A percentile compares a stretch with the other conserved stretches of the same genome.
These are phyloP conservation scores for Sisor rabdophorus DNA, from an alignment of 2,113 vertebrate genomes.

Conservation along the genomic window DNA sequence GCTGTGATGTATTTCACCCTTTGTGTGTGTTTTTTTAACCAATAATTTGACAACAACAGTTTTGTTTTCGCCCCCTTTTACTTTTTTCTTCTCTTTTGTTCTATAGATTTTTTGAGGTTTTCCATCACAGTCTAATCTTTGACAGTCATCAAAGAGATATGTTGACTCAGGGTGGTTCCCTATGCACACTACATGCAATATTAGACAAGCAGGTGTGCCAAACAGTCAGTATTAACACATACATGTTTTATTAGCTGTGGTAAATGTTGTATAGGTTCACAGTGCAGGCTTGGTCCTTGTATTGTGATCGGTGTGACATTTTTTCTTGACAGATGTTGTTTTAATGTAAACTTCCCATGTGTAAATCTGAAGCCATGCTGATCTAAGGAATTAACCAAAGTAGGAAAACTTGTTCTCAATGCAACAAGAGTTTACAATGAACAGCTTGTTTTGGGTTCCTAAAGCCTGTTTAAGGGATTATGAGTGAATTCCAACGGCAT, in stretches of 20 bases:
- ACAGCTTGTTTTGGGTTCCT: constrained; percentile 51
- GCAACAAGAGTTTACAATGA: constrained; percentile 53
- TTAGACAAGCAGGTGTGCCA: constrained; percentile 40
- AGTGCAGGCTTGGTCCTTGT: constrained; percentile 47
- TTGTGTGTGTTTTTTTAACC: neutral
- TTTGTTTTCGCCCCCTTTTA: neutral
- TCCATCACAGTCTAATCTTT: constrained; percentile 12
- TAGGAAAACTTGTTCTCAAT: constrained; percentile 58
- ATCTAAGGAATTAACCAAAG: constrained; percentile 52
- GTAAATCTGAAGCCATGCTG: constrained; percentile 50
- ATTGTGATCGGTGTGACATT: constrained; percentile 51
- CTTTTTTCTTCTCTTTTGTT: neutral
- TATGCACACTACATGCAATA: neutral
- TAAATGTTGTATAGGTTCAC: constrained; percentile 41
- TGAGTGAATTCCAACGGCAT: constrained; percentile 40
- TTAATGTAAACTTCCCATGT: constrained; percentile 61
- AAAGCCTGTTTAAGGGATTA: constrained; percentile 60
- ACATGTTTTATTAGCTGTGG: constrained; percentile 34
- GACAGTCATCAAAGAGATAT: constrained; percentile 32
- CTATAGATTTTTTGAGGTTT: constrained; percentile 11
- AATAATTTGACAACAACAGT: neutral
- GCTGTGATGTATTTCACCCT: neutral
- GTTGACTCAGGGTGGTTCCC: constrained; percentile 45
- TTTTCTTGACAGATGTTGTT: constrained; percentile 66
- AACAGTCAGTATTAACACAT: constrained; percentile 16